phyloP scores from a whole-genome alignment of 1,140 invertebrate genomes.

The Eubasilissa regina region DNA sequence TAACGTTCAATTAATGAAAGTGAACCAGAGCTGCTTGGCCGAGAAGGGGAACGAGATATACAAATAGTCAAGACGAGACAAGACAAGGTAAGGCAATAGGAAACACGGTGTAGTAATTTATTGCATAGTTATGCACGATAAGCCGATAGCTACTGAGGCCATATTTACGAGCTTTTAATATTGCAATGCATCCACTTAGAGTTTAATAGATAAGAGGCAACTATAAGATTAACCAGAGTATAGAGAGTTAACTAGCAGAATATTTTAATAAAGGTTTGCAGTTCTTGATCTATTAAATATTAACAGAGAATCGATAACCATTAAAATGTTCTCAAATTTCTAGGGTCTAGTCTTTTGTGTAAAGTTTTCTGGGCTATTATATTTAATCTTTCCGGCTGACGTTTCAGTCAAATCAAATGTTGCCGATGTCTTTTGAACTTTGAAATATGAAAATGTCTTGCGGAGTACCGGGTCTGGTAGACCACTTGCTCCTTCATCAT shows the following conservation, averaged over 20 bases:
- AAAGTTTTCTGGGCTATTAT: too few species aligned
- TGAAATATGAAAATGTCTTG: too few species aligned
- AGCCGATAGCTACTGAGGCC: background rate
- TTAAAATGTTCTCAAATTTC: too few species aligned
- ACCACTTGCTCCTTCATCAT: too few species aligned
- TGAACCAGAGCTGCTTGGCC: background rate
- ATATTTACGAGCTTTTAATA: conserved; percentile 22
- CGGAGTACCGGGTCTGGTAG: too few species aligned
- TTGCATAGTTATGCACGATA: conserved; percentile 13
- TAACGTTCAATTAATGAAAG: conserved; percentile 23
- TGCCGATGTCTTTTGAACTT: too few species aligned
- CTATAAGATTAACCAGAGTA: conserved; percentile 2
- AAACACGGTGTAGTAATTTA: conserved; percentile 12
- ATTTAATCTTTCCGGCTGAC: too few species aligned
- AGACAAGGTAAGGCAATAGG: background rate
- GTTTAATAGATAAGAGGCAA: background rate
- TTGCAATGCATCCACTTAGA: conserved; percentile 6
- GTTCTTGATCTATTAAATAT: too few species aligned
- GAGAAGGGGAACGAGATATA: background rate
- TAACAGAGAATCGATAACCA: too few species aligned
- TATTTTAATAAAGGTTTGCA: too few species aligned
- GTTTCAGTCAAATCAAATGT: too few species aligned
- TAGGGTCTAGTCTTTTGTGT: too few species aligned
- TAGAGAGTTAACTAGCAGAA: background rate
- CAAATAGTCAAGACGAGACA: background rate